These are phyloP conservation scores for Haliclystus octoradiatus DNA, from an alignment of 30 jellyfish, hydroid and myxozoan species.

Conservation along the genomic window DNA sequence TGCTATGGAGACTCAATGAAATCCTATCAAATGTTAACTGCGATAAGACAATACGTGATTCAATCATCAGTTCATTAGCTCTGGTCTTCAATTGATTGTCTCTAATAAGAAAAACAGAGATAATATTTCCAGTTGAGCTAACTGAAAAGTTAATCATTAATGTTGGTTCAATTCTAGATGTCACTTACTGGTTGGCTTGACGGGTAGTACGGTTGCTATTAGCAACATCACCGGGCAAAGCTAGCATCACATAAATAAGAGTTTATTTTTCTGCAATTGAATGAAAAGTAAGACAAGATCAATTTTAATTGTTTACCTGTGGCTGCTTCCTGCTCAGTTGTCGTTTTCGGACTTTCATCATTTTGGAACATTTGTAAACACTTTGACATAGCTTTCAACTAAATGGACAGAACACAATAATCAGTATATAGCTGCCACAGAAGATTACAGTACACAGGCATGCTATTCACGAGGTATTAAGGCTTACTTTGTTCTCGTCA, in stretches of 20 bases:
- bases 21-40: slow-evolving; percentile 67
- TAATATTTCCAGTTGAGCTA: no score
- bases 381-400: neutral
- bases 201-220: no score
- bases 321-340: slow-evolving; percentile 1
- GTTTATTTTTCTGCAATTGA: neutral
- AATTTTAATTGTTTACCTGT: neutral
- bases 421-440: no score
- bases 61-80: slow-evolving; percentile 72
- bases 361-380: slow-evolving; percentile 1
- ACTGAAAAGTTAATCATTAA: slow-evolving; percentile 38
- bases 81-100: slow-evolving; percentile 21
- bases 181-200: slow-evolving; percentile 10
- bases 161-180: neutral
- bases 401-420: neutral
- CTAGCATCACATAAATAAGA: no score
- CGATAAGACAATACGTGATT: slow-evolving; percentile 72
- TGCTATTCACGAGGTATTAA: no score
- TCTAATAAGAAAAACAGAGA: neutral
- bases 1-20: slow-evolving; percentile 76
- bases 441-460: no score
- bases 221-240: no score
- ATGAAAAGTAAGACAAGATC: neutral
- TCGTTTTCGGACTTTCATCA: neutral
- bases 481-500: slow-evolving; percentile 72